Evolutionary conservation across 2,888 invertebrate species (phyloP).

Genomic region (Habrosyne pyritoides): DNA sequence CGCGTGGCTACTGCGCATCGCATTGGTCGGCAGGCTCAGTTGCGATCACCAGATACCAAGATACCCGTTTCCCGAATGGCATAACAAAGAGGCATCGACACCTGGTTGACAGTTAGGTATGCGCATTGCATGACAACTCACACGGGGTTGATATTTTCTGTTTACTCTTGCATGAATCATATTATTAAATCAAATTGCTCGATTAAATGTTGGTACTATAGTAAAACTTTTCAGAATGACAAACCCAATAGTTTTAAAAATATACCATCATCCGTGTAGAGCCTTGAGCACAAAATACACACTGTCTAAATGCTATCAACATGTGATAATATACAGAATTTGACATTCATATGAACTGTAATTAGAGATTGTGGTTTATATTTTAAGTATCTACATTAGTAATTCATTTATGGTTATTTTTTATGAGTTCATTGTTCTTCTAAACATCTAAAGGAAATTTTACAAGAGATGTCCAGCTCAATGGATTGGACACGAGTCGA

Average conservation of each 20-base stretch:
- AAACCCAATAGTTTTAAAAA: neutral
- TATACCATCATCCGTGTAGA: too few species aligned
- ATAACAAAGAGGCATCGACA: slow-evolving; percentile 30
- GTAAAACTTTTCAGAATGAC: slow-evolving; percentile 6
- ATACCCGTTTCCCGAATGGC: slow-evolving; percentile 53
- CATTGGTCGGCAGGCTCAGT: slow-evolving; percentile 20
- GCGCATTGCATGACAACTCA: slow-evolving; percentile 26
- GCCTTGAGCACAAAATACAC: neutral
- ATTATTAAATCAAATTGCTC: too few species aligned
- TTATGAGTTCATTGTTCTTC: slow-evolving; percentile 69
- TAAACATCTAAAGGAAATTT: slow-evolving; percentile 65
- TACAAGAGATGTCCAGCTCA: slow-evolving; percentile 67
- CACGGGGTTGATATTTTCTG: too few species aligned
- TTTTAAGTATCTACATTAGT: slow-evolving; percentile 19
- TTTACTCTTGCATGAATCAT: too few species aligned
- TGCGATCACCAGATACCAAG: slow-evolving; percentile 42
- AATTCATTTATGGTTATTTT: slow-evolving; percentile 32
- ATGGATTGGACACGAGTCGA: slow-evolving; percentile 59
- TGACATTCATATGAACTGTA: neutral
- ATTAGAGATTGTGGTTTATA: neutral
- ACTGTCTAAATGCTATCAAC: neutral
- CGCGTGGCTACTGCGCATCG: slow-evolving; percentile 12
- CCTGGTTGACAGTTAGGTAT: slow-evolving; percentile 51
- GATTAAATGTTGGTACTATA: too few species aligned
- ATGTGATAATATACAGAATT: neutral